Base-by-base conservation (phyloP, 2,888 invertebrate genomes). In the Phaedon cochleariae region DNA sequence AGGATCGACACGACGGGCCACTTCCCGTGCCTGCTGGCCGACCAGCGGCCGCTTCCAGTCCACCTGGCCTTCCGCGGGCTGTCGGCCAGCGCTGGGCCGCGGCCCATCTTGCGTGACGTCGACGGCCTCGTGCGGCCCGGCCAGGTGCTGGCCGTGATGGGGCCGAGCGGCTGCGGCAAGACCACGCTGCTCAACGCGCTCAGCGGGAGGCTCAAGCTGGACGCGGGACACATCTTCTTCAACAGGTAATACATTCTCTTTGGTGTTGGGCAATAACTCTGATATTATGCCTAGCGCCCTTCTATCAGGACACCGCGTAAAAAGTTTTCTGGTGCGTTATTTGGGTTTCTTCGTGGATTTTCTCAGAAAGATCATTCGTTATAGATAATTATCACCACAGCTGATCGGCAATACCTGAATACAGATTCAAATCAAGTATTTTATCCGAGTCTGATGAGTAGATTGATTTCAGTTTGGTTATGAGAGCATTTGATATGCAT, bases 61-160 rank as follows among this genome's bases (percentile, higher is more conserved):
- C 89, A 90, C 82, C 83, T 90, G 79, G 88, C 89, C 76, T 90
- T 90, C 85, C 86, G 88, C 74, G 88, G 87, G 68, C 81, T 90
- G 71, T 87, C 87, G 72, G 88, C 88, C 49, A 81, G 84, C 72
- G 84, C 85, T 67, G 85, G 79, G 46, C 74, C 77, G 53, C 85
- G 90, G 62, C 85, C 85, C 55, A 89, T 92, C 73, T 86, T 93
- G 62, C 85, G 87, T 72, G 89, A 91, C 84, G 89, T 93, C 76
- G 90, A 89, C 79, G 93, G 93, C 41, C 84, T 89, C 74, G 92
- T 91, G 72, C 87, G 89, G 74, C 91, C 92, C 17, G 93, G 93
- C 55, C 90, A 93, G 80, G 86, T 94, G 67, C 83, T 94, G 76
- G 93, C 93, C 72, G 89, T 93, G 67, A 92, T 93, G 91, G 93